A percentile compares a stretch with the other conserved stretches of the same genome.
Conservation (phyloP, 2,113 vertebrate genomes). For the Pelecanoides urinatrix region DNA sequence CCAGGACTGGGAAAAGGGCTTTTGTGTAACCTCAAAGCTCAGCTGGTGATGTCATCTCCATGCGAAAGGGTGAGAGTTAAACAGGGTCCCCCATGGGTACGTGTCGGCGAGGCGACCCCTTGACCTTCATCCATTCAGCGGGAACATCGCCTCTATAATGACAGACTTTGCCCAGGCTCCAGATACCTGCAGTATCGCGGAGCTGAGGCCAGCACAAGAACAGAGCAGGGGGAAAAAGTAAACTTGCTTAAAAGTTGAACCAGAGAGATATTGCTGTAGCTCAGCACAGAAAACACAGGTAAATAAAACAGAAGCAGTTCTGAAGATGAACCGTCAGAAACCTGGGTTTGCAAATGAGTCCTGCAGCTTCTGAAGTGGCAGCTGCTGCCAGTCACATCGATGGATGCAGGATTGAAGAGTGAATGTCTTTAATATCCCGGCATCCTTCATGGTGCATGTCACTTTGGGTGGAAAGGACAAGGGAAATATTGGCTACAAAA, state of each 20-base stretch:
- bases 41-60: conserved; percentile 43
- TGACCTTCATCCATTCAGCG: background rate
- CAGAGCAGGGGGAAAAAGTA: background rate
- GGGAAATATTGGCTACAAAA: background rate
- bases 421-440: background rate
- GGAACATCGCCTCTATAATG: background rate
- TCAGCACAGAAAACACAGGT: background rate
- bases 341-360: background rate
- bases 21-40: conserved; percentile 48
- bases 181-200: background rate
- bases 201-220: background rate
- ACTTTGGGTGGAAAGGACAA: background rate
- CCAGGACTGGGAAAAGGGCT: conserved; percentile 27
- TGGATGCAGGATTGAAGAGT: background rate
- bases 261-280: background rate
- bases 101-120: background rate
- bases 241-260: background rate
- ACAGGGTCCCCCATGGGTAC: background rate
- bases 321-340: background rate
- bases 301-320: background rate
- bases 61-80: conserved; percentile 12
- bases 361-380: background rate
- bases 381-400: rapidly evolving
- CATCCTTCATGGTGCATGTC: rapidly evolving
- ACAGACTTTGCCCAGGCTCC: background rate